These are phyloP conservation scores for Amazona ochrocephala DNA, from an alignment of 2,797 vertebrate genomes.

Conservation along the genomic window DNA sequence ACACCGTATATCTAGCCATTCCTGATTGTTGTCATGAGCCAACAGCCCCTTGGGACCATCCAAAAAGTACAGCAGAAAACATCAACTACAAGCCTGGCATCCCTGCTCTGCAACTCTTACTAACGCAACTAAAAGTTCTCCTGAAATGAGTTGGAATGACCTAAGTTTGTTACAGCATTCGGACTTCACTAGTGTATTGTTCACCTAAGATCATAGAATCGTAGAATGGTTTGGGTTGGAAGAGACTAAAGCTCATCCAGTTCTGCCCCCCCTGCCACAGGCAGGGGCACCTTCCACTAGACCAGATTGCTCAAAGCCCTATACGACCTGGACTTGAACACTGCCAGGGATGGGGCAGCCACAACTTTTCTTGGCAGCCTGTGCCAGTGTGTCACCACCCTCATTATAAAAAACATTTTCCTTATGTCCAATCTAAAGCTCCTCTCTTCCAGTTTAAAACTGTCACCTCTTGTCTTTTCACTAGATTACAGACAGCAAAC, in stretches of 20 bases:
- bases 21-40: background rate
- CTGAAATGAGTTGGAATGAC: background rate
- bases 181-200: background rate
- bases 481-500: background rate
- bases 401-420: background rate
- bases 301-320: background rate
- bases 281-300: background rate
- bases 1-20: background rate
- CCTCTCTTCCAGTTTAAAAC: background rate
- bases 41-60: background rate
- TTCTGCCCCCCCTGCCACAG: rapidly evolving
- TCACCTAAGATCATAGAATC: background rate
- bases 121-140: background rate
- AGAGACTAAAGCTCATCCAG: background rate
- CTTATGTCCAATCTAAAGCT: background rate
- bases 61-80: background rate
- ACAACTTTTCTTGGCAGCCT: background rate
- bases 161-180: background rate
- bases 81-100: rapidly evolving
- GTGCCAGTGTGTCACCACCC: background rate
- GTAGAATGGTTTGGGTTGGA: too few relatives aligned
- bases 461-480: background rate
- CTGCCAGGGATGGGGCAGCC: rapidly evolving
- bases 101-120: background rate
- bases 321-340: background rate